Evolutionary conservation across 2,113 vertebrate genomes (phyloP).

Genomic region (Lycocorax pyrrhopterus): DNA sequence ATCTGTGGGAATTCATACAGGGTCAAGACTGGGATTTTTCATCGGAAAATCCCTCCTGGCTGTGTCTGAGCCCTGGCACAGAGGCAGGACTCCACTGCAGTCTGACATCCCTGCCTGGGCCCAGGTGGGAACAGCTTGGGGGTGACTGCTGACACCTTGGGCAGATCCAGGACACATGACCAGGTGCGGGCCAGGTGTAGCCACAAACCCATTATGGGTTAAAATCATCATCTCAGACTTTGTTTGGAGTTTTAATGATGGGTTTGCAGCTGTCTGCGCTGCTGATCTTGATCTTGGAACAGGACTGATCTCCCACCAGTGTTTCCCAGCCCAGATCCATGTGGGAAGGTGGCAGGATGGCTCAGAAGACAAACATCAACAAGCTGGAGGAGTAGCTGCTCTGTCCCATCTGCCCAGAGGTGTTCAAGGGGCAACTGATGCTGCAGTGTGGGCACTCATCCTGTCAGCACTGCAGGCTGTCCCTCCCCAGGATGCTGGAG

Average conservation of each 20-base stretch:
- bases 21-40: not conserved
- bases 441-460: slow-evolving; percentile 82
- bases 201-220: not conserved
- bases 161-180: not conserved
- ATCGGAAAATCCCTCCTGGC: not conserved
- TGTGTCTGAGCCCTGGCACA: not conserved
- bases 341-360: slow-evolving; percentile 58
- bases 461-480: slow-evolving; percentile 74
- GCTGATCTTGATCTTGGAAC: not conserved
- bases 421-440: slow-evolving; percentile 82
- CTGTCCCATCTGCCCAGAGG: slow-evolving; percentile 81
- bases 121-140: not conserved
- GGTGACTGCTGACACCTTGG: not conserved
- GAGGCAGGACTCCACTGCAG: not conserved
- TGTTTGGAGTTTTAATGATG: not conserved
- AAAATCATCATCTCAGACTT: not conserved
- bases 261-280: not conserved
- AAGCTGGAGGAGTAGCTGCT: slow-evolving; percentile 79
- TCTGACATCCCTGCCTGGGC: not conserved
- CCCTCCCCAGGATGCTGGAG: slow-evolving; percentile 62
- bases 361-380: slow-evolving; percentile 59
- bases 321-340: not conserved
- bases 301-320: not conserved
- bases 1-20: not conserved
- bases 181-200: not conserved